These are phyloP conservation scores for Actinia equina DNA, from an alignment of 64 coral and sea anemone species.

Conservation along the genomic window DNA sequence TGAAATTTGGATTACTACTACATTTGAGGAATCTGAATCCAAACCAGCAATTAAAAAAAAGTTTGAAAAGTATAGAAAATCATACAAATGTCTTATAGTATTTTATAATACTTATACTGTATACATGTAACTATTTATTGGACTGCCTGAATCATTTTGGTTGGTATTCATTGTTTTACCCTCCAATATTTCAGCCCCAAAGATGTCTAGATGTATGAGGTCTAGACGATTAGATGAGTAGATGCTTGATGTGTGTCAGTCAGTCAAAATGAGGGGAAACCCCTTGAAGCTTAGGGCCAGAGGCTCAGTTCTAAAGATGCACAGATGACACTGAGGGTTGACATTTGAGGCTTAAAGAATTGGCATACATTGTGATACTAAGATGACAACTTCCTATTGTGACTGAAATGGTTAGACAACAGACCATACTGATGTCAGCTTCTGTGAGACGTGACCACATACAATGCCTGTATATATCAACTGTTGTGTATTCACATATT, in stretches of 20 bases:
- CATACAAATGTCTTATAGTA: too few species aligned
- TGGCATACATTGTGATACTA: conserved; percentile 15
- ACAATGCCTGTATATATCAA: neutral
- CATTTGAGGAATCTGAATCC: neutral
- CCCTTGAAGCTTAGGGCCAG: conserved; percentile 9
- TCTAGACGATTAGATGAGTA: conserved; percentile 64
- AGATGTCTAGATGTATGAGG: conserved; percentile 43
- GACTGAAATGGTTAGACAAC: conserved; percentile 20
- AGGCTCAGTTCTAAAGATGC: conserved; percentile 55
- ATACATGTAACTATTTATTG: neutral
- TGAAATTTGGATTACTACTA: neutral
- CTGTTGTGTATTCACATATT: neutral
- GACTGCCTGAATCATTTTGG: neutral
- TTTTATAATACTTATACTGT: neutral
- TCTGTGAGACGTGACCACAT: neutral
- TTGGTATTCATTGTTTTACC: conserved; percentile 32
- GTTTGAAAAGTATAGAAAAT: too few species aligned
- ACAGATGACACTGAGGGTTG: conserved; percentile 53
- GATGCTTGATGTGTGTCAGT: conserved; percentile 39
- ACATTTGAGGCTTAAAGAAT: neutral
- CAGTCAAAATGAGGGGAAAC: conserved; percentile 36
- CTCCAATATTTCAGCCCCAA: conserved; percentile 39
- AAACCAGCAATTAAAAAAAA: too few species aligned
- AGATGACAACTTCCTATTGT: conserved; percentile 2
- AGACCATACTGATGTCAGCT: neutral